phyloP scores from a whole-genome alignment of 2,113 vertebrate genomes.

The Arizona elegans region DNA sequence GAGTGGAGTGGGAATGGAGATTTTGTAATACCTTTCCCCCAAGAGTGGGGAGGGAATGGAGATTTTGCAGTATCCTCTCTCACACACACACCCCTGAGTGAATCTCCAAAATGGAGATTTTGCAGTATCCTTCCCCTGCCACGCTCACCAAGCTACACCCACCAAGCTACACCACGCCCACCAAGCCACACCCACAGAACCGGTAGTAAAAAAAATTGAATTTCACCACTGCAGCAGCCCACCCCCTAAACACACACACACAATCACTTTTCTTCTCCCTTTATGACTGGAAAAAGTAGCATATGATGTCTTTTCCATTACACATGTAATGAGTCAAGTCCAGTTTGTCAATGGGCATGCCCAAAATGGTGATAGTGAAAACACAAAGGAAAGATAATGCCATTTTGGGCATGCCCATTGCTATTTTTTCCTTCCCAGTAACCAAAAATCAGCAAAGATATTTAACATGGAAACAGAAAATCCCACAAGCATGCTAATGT shows the following conservation, averaged over 20 bases:
- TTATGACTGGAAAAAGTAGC: background rate
- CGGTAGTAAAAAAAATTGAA: too few relatives aligned
- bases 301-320: background rate
- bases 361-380: background rate
- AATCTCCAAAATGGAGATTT: too few relatives aligned
- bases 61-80: too few relatives aligned
- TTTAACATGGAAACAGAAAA: background rate
- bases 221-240: background rate
- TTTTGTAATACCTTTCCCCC: too few relatives aligned
- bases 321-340: background rate
- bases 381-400: background rate
- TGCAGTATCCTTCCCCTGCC: too few relatives aligned
- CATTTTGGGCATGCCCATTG: background rate
- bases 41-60: too few relatives aligned
- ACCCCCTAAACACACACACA: background rate
- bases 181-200: too few relatives aligned
- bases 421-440: background rate
- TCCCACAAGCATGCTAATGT: background rate
- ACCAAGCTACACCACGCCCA: too few relatives aligned
- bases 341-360: background rate
- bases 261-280: background rate
- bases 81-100: too few relatives aligned
- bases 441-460: background rate
- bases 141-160: too few relatives aligned
- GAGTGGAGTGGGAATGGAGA: too few relatives aligned